phyloP scores from a whole-genome alignment of 2,888 invertebrate genomes.

The Macrophya alboannulata region DNA sequence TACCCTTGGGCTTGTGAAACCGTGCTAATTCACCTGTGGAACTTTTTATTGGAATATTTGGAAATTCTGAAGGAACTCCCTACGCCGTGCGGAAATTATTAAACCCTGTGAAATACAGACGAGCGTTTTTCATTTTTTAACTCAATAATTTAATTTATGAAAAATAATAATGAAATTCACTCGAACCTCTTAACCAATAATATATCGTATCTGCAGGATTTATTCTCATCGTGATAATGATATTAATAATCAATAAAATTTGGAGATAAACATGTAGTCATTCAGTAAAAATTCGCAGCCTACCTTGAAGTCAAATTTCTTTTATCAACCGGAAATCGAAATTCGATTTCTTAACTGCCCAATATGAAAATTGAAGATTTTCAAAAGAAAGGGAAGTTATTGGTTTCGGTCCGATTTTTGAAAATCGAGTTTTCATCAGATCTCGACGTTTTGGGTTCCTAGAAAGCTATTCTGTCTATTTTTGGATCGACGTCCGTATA shows the following conservation, averaged over 20 bases:
- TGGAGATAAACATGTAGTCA: background rate
- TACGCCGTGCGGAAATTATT: background rate
- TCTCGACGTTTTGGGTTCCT: no score
- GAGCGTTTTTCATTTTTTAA: background rate
- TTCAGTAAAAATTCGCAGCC: no score
- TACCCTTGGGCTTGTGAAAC: slow-evolving; percentile 18
- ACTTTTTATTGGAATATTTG: background rate
- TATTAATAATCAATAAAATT: no score
- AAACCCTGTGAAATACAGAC: background rate
- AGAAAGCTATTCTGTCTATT: no score
- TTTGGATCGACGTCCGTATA: no score
- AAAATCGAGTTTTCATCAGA: no score
- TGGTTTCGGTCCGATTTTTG: no score
- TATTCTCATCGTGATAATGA: background rate
- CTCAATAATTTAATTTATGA: background rate
- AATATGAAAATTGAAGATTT: no score
- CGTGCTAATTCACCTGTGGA: slow-evolving; percentile 34
- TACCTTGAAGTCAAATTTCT: no score
- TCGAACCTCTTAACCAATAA: background rate
- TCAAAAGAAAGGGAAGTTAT: no score
- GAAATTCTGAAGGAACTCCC: background rate
- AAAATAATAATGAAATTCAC: background rate
- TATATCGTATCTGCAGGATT: background rate
- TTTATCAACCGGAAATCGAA: no score
- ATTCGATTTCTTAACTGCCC: no score